These are phyloP conservation scores for Acanthornis magna DNA, from an alignment of 2,797 vertebrate genomes.

Conservation along the genomic window DNA sequence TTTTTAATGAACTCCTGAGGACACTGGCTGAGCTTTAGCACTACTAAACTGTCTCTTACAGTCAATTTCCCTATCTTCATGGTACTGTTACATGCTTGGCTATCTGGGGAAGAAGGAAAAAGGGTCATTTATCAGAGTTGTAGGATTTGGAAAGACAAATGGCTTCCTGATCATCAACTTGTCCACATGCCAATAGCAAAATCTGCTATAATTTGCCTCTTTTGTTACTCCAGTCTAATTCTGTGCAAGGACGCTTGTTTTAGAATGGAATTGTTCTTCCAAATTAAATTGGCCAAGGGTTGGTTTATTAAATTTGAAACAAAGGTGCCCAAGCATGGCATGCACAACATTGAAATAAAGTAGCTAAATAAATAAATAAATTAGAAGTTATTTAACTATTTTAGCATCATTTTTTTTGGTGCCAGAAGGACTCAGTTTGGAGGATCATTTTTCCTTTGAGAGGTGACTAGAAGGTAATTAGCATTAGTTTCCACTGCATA, in stretches of 20 bases:
- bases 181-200: background rate
- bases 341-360: background rate
- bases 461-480: background rate
- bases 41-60: constrained; percentile 42
- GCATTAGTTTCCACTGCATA: background rate
- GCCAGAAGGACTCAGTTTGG: background rate
- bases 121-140: constrained; percentile 21
- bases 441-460: background rate
- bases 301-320: background rate
- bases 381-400: background rate
- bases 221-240: background rate
- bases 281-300: background rate
- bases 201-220: background rate
- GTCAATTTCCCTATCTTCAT: constrained; percentile 27
- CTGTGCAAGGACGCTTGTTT: background rate
- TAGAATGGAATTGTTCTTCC: background rate
- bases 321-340: background rate
- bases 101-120: constrained; percentile 17
- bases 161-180: constrained; percentile 36
- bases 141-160: constrained; percentile 1
- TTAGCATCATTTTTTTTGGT: background rate
- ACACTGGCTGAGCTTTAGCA: constrained; percentile 34
- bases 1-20: constrained; percentile 69
- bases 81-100: constrained; percentile 7
- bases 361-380: background rate